phyloP scores from a whole-genome alignment of 2,113 vertebrate species.

The Dascyllus trimaculatus region DNA sequence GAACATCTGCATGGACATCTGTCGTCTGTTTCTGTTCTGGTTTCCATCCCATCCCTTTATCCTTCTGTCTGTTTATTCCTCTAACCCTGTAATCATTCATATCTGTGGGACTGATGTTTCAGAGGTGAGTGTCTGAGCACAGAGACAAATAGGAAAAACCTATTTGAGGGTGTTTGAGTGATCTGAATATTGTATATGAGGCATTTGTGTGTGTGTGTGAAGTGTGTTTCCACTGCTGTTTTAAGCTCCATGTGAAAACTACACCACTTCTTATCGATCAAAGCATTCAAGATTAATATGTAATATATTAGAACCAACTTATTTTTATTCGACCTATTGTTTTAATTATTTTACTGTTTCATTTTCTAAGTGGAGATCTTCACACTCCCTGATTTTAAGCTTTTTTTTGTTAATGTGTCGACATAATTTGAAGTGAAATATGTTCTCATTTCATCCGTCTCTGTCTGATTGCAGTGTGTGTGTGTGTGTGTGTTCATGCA shows the following conservation, averaged over 20 bases:
- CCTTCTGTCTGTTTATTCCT: constrained; percentile 48
- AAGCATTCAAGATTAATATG: constrained; percentile 59
- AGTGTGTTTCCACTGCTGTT: constrained; percentile 32
- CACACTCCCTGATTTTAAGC: constrained; percentile 52
- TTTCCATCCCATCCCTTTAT: constrained; percentile 31
- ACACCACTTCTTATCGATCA: constrained; percentile 56
- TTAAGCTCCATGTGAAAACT: constrained; percentile 39
- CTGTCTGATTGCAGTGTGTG: constrained; percentile 12
- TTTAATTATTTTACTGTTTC: constrained; percentile 45
- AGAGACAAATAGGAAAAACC: constrained; percentile 38
- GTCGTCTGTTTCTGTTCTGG: background rate
- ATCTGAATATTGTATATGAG: constrained; percentile 36
- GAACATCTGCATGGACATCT: constrained; percentile 62
- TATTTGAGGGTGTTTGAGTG: constrained; percentile 6
- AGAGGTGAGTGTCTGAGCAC: constrained; percentile 84
- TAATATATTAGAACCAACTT: constrained; percentile 63
- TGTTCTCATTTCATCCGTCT: constrained; percentile 24
- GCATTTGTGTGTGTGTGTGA: background rate
- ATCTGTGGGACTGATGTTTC: constrained; percentile 30
- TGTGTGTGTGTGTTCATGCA: background rate
- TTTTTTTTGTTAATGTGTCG: constrained; percentile 21
- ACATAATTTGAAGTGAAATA: constrained; percentile 24
- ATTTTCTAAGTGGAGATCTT: constrained; percentile 48
- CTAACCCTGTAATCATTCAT: constrained; percentile 18
- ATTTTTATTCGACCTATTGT: constrained; percentile 32